Conservation (phyloP, 1,140 invertebrate species). For the Scaptodrosophila lebanonensis region DNA sequence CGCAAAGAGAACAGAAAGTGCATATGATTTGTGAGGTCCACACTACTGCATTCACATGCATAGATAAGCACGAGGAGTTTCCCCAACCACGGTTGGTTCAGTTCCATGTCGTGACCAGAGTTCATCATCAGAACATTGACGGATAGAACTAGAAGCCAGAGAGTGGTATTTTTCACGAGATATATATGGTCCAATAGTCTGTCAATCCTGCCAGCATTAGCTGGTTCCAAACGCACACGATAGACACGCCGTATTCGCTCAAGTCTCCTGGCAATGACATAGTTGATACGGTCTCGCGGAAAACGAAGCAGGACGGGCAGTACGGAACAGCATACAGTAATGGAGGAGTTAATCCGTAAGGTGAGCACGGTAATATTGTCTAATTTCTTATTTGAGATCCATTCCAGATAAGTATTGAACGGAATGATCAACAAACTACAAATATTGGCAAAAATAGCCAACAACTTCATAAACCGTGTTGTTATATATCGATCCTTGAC, state of each 20-base stretch:
- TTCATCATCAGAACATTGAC: not conserved
- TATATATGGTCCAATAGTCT: not conserved
- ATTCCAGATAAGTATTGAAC: not conserved
- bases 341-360: not conserved
- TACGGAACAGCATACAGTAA: conserved; percentile 7
- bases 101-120: not conserved
- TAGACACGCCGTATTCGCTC: not conserved
- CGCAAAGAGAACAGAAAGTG: conserved; percentile 24
- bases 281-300: not conserved
- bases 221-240: not conserved
- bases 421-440: not conserved
- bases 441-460: conserved; percentile 9
- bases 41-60: not conserved
- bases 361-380: not conserved
- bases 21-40: conserved; percentile 7
- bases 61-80: not conserved
- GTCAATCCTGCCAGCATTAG: not conserved
- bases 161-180: not conserved
- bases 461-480: not conserved
- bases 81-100: fast-evolving
- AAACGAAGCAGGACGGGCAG: conserved; percentile 6
- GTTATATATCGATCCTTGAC: not conserved
- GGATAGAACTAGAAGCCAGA: conserved; percentile 2
- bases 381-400: too few relatives aligned
- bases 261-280: not conserved